Evolutionary conservation across 2,888 invertebrate genomes (phyloP).

Genomic region (Ophonus ardosiacus): DNA sequence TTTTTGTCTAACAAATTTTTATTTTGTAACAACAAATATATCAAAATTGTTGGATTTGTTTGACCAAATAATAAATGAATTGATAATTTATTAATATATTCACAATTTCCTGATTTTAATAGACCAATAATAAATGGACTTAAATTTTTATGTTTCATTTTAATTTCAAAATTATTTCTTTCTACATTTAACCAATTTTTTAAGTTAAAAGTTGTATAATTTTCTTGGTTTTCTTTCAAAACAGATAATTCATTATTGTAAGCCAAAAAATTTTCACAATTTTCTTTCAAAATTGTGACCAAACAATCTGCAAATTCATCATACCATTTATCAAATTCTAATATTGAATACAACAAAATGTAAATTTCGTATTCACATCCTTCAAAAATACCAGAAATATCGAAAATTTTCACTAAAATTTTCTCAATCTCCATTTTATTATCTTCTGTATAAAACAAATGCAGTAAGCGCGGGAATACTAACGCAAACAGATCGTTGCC

Average conservation of each 20-base stretch:
- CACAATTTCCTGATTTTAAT: slow-evolving; percentile 67
- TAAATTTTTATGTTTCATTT: slow-evolving; percentile 65
- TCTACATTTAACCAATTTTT: slow-evolving; percentile 74
- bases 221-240: neutral
- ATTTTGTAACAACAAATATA: slow-evolving; percentile 74
- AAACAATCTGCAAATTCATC: slow-evolving; percentile 37
- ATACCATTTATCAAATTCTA: slow-evolving; percentile 44
- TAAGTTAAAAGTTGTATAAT: slow-evolving; percentile 61
- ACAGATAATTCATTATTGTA: slow-evolving; percentile 58
- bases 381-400: slow-evolving; percentile 82
- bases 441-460: slow-evolving; percentile 76
- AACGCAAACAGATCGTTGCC: slow-evolving; percentile 69
- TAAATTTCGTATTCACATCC: slow-evolving; percentile 82
- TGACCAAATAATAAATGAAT: slow-evolving; percentile 81
- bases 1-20: slow-evolving; percentile 75
- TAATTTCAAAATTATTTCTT: slow-evolving; percentile 64
- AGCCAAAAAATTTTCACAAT: slow-evolving; percentile 60
- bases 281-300: slow-evolving; percentile 27
- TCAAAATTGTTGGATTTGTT: slow-evolving; percentile 77
- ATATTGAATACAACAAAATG: slow-evolving; percentile 80
- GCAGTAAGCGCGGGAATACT: slow-evolving; percentile 69
- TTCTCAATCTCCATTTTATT: slow-evolving; percentile 67
- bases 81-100: slow-evolving; percentile 75
- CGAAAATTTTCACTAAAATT: slow-evolving; percentile 78
- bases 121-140: slow-evolving; percentile 74